Evolutionary conservation across 2,797 vertebrate genomes (phyloP).

Genomic region (Squalus acanthias): DNA sequence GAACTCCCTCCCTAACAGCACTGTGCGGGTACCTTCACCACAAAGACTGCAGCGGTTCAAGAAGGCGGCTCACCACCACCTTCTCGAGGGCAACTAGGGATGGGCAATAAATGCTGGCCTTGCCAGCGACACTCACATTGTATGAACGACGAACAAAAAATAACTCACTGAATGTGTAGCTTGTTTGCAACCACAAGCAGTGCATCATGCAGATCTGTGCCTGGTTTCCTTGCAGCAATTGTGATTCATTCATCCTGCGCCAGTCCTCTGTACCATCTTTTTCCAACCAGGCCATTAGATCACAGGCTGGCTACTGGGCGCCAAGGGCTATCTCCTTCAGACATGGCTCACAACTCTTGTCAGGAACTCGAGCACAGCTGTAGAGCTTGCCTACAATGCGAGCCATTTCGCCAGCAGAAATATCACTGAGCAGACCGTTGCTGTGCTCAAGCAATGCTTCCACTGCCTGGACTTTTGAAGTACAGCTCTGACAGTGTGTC

Average conservation of each 20-base stretch:
- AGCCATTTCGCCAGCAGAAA: neutral
- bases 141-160: neutral
- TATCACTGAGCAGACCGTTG: neutral
- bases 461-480: neutral
- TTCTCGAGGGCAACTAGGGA: no score
- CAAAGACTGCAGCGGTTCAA: no score
- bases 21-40: no score
- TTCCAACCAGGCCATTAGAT: neutral
- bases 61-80: no score
- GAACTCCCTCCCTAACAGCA: no score
- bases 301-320: neutral
- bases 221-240: neutral
- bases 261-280: neutral
- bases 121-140: no score
- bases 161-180: neutral
- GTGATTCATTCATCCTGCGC: neutral
- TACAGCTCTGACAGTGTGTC: neutral
- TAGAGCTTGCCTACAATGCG: no score
- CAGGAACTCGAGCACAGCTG: neutral
- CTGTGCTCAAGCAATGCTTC: neutral
- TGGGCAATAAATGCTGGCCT: no score
- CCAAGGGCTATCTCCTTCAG: neutral
- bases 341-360: neutral
- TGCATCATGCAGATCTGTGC: neutral
- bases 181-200: neutral